Evolutionary conservation across 2,888 invertebrate genomes (phyloP), one percentile per base, ranked within the genome.

Genomic region (Drosophila diplacantha): DNA sequence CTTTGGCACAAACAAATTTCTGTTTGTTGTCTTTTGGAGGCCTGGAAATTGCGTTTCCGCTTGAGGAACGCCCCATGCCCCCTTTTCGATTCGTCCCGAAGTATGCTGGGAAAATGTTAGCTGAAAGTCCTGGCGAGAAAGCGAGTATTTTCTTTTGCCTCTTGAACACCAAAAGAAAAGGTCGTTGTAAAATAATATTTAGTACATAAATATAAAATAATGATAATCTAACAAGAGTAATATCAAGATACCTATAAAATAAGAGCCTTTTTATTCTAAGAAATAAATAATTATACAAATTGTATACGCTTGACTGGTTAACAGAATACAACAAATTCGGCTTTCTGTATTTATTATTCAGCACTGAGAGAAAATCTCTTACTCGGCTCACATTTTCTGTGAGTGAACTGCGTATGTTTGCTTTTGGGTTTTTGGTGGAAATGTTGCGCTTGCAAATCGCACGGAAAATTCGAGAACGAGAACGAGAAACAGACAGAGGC

Each of bases 371-470:
- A 31, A 29, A 31, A 5, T 5, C 3, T 8, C 5, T 1, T 9
- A 3, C 14, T 9, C 22, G 5, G 22, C 16, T 1, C n/a, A 6
- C 2, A 18, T 37, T 64, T 56, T 67, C 44, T 47, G 11, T 34
- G 16, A 52, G 68, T 37, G 50, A 35, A 18, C 39, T 38, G 55
- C 34, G 53, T 34, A 41, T 72, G 81, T 75, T 71, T 68, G 73
- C 59, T 67, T 74, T 73, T 66, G 62, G 79, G 64, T 75, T 77
- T 77, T 81, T 79, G 81, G 83, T 83, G 83, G 81, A 82, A 82
- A 78, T 80, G 74, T 82, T 78, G 81, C 83, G 81, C 71, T 61
- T 77, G 81, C 74, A 78, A 78, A 78, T 78, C 83, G 83, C 81
- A 82, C 69, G 81, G 78, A 78, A 78, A 82, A 73, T 82, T 77